Evolutionary conservation across 2,797 vertebrate genomes (phyloP), one percentile per base, ranked within the genome.

Genomic region (Eulemur coronatus): DNA sequence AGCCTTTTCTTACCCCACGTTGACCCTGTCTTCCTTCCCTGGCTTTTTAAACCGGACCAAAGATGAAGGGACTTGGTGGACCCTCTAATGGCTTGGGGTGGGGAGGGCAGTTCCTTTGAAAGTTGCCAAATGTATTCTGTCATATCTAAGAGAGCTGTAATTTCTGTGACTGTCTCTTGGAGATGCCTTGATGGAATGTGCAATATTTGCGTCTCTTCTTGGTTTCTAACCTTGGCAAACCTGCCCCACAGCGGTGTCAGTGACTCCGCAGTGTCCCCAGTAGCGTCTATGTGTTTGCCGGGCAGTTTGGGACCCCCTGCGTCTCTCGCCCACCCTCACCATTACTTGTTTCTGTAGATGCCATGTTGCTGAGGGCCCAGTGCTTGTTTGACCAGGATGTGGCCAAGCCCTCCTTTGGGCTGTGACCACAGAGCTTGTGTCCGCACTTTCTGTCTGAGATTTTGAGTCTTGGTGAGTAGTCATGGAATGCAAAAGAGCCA

Each of bases 111-210:
- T 93, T 91, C 81, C 55, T 95, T 73, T 82, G 86, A 96, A 96
- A 98, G 97, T 98, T 98, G 98, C 98, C 98, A 98, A 98, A 98
- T 12, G 91, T 97, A 91, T 97, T 88, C 90, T 97, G 89, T 97
- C 90, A 96, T 97, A 97, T 98, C 78, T 97, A 89, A 97, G 98
- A 98, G 98, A 98, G 97, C 63, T 93, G 87, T 98, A 11, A 97
- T 65, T 98, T 97, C 89, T 97, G 98, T 98, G 98, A 96, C 87
- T 55, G 95, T 97, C 95, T 93, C 94, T 98, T 91, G 93, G 95
- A 97, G 98, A 98, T 98, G 98, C 98, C 98, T 98, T 98, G 98
- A 98, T 89, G 97, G 96, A 97, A 95, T 69, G 90, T 98, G 97
- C 79, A 78, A 80, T 97, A 94, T 98, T 97, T 97, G 97, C 98